Conservation (phyloP, 1,140 invertebrate genomes). For the Eufriesea mexicana region DNA sequence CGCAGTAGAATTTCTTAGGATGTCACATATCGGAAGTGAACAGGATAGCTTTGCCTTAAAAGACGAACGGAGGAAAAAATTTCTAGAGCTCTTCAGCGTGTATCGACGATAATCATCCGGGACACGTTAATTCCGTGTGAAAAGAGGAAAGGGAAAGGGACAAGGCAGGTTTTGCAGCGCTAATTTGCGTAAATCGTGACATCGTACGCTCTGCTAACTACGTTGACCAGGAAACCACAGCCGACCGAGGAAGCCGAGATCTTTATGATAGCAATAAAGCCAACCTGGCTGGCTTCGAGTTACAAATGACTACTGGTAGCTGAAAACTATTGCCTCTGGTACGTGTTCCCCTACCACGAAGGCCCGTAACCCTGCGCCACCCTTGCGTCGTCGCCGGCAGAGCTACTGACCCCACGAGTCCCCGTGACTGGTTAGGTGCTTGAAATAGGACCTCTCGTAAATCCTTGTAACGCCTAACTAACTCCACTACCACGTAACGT, state of each 20-base stretch:
- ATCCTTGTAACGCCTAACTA: slow-evolving; percentile 70
- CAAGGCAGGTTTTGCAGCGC: neutral
- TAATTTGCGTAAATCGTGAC: slow-evolving; percentile 74
- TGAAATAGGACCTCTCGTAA: slow-evolving; percentile 70
- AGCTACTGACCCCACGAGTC: slow-evolving; percentile 44
- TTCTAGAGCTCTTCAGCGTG: too few species aligned
- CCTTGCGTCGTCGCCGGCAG: neutral
- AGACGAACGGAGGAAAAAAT: too few species aligned
- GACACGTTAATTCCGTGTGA: too few species aligned
- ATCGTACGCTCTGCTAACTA: slow-evolving; percentile 60
- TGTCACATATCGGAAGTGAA: too few species aligned
- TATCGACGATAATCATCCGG: too few species aligned
- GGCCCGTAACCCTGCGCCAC: neutral
- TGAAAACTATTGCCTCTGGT: slow-evolving; percentile 70
- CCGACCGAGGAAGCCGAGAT: slow-evolving; percentile 63
- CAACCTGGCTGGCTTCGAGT: slow-evolving; percentile 62
- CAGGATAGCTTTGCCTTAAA: too few species aligned
- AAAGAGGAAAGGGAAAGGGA: neutral
- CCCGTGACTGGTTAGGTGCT: slow-evolving; percentile 56
- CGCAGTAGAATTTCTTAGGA: too few species aligned
- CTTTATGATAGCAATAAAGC: slow-evolving; percentile 75
- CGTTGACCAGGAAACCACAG: neutral
- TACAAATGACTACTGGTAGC: slow-evolving; percentile 73
- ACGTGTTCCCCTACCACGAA: slow-evolving; percentile 22
- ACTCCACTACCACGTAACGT: slow-evolving; percentile 19